These are phyloP conservation scores for Tinea semifulvella DNA, from an alignment of 2,888 invertebrate species.

Conservation along the genomic window DNA sequence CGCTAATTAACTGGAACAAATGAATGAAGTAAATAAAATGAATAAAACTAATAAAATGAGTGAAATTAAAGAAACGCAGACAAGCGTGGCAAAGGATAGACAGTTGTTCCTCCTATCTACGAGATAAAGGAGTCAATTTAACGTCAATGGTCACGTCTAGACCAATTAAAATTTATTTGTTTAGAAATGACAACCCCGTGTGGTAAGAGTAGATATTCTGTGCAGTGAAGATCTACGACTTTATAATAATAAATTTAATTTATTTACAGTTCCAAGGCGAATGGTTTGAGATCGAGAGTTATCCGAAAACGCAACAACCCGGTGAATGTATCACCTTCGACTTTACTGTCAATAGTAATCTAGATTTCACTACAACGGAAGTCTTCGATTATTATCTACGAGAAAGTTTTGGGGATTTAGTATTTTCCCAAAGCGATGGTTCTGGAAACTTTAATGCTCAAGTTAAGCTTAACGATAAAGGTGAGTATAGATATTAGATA, in stretches of 20 bases:
- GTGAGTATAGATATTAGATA: slow-evolving; percentile 23
- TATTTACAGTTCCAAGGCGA: slow-evolving; percentile 37
- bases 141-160: too few relatives aligned
- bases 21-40: too few relatives aligned
- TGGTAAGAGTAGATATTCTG: too few relatives aligned
- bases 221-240: too few relatives aligned
- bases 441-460: slow-evolving; percentile 34
- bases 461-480: slow-evolving; percentile 23
- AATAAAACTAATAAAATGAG: too few relatives aligned
- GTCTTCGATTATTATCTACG: slow-evolving; percentile 25
- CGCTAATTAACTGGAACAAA: too few relatives aligned
- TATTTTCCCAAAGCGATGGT: slow-evolving; percentile 25
- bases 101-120: too few relatives aligned
- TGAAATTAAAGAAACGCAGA: too few relatives aligned
- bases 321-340: slow-evolving; percentile 21
- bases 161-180: too few relatives aligned
- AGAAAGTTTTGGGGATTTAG: slow-evolving; percentile 25
- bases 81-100: too few relatives aligned
- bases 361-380: background rate
- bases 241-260: slow-evolving; percentile 23
- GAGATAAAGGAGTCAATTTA: too few relatives aligned
- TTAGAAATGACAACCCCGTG: too few relatives aligned
- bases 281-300: slow-evolving; percentile 40
- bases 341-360: background rate
- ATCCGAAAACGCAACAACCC: slow-evolving; percentile 34